A percentile compares a stretch with the other conserved stretches of the same genome.
Conservation (phyloP, 2,113 vertebrate genomes). For the Scartelaos histophorus region DNA sequence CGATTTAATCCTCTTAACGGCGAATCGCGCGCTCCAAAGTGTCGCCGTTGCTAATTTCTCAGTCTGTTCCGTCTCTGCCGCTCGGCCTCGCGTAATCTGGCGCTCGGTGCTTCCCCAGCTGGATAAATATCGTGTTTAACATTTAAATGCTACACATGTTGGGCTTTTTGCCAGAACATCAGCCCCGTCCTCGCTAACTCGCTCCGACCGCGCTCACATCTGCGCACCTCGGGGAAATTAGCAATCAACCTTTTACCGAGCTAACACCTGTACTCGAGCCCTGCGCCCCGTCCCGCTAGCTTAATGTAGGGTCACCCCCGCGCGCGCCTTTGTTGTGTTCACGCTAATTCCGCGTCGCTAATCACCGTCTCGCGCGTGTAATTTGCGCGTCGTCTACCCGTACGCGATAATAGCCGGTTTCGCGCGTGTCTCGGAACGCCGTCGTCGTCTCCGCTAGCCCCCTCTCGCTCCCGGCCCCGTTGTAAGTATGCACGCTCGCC, state of each 20-base stretch:
- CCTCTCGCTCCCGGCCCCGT: slow-evolving; percentile 35
- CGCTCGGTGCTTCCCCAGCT: not conserved
- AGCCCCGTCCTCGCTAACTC: not conserved
- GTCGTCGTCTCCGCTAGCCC: not conserved
- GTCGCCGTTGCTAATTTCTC: no score
- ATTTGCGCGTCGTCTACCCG: slow-evolving; percentile 45
- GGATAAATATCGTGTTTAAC: not conserved
- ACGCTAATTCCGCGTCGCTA: slow-evolving; percentile 49
- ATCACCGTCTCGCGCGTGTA: slow-evolving; percentile 44
- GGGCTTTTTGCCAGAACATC: not conserved
- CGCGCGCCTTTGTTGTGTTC: slow-evolving; percentile 44
- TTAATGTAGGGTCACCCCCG: slow-evolving; percentile 53
- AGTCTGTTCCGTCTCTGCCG: no score
- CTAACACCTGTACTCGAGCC: slow-evolving; percentile 63
- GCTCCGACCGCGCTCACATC: slow-evolving; percentile 40
- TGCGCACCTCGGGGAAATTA: slow-evolving; percentile 70
- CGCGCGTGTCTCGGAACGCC: not conserved
- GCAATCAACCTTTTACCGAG: slow-evolving; percentile 67
- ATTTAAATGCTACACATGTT: not conserved
- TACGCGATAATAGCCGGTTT: slow-evolving; percentile 24
- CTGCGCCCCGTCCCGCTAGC: slow-evolving; percentile 17
- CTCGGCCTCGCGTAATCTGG: not conserved
- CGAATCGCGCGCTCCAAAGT: no score
- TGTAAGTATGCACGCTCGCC: slow-evolving; percentile 71
- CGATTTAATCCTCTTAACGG: no score